Percentiles rank a stretch among this genome's conserved stretches.
Conservation (phyloP, 2,113 vertebrate genomes). For the Eudyptes chrysolophus region DNA sequence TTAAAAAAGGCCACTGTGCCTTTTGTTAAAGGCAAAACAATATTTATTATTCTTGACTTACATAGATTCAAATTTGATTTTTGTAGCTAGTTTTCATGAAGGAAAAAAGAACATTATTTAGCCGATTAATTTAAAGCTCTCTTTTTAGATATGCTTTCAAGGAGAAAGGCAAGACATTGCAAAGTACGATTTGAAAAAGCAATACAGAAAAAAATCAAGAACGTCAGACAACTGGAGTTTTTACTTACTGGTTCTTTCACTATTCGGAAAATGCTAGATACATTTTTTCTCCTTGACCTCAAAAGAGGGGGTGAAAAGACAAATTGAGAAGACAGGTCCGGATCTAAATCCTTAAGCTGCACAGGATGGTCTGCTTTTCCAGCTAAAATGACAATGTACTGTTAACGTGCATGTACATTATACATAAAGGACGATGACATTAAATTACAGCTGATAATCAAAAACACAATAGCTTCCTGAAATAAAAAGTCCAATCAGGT, state of each 20-base stretch:
- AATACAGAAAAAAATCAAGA: not conserved
- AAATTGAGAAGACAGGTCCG: constrained; percentile 73
- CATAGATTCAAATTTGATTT: not conserved
- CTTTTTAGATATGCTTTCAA: not conserved
- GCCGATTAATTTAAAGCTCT: not conserved
- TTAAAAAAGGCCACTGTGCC: not conserved
- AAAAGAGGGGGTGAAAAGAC: constrained; percentile 78
- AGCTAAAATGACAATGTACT: constrained; percentile 53
- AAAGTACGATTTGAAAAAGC: not conserved
- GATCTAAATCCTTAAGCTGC: constrained; percentile 67
- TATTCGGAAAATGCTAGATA: constrained; percentile 11
- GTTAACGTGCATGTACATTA: not conserved
- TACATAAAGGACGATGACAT: not conserved
- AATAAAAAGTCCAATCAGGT: not conserved
- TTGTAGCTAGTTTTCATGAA: not conserved
- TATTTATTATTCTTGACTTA: not conserved
- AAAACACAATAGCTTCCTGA: not conserved
- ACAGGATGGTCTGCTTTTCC: constrained; percentile 55
- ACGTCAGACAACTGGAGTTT: not conserved
- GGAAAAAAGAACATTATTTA: not conserved
- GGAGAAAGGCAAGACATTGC: not conserved
- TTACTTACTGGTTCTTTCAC: constrained; percentile 67
- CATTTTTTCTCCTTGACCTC: constrained; percentile 69
- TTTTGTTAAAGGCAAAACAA: not conserved
- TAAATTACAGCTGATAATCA: not conserved